A percentile compares a stretch with the other conserved stretches of the same genome.
phyloP scores from a whole-genome alignment of 1,140 invertebrate species.

The Bombus superbus region DNA sequence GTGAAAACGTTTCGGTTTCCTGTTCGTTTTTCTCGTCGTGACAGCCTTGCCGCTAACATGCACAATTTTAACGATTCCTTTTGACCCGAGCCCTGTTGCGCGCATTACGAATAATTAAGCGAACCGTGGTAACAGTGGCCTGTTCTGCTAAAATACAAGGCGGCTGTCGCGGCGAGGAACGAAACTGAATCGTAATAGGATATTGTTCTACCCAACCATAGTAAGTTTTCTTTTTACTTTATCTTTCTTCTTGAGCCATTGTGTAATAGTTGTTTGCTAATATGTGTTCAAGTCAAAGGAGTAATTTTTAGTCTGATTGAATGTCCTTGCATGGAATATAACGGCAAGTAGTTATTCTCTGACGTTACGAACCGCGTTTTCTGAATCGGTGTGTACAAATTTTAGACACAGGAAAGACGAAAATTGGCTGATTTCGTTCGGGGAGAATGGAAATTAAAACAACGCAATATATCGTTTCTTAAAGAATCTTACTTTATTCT shows the following conservation, averaged over 20 bases:
- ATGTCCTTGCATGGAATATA: background rate
- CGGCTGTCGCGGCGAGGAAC: background rate
- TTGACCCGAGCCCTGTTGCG: constrained; percentile 1
- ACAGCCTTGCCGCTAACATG: constrained; percentile 4
- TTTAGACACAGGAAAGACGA: background rate
- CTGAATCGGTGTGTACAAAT: background rate
- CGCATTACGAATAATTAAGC: constrained; percentile 31
- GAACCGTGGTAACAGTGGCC: background rate
- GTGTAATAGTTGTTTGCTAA: background rate
- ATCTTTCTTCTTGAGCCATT: too few relatives aligned
- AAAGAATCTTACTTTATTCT: too few relatives aligned
- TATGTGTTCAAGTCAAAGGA: background rate
- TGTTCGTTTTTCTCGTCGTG: constrained; percentile 5
- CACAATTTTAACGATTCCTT: constrained; percentile 32
- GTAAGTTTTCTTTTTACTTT: constrained; percentile 12
- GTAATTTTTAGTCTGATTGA: background rate
- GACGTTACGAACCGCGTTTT: background rate
- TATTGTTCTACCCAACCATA: background rate
- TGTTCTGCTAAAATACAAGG: background rate
- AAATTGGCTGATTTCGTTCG: background rate
- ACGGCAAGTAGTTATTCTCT: background rate
- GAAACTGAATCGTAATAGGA: background rate
- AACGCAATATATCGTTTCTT: too few relatives aligned
- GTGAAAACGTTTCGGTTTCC: background rate
- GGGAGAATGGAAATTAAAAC: background rate